These are phyloP conservation scores for Cyclargus thomasi DNA, from an alignment of 1,140 invertebrate species.

Conservation along the genomic window DNA sequence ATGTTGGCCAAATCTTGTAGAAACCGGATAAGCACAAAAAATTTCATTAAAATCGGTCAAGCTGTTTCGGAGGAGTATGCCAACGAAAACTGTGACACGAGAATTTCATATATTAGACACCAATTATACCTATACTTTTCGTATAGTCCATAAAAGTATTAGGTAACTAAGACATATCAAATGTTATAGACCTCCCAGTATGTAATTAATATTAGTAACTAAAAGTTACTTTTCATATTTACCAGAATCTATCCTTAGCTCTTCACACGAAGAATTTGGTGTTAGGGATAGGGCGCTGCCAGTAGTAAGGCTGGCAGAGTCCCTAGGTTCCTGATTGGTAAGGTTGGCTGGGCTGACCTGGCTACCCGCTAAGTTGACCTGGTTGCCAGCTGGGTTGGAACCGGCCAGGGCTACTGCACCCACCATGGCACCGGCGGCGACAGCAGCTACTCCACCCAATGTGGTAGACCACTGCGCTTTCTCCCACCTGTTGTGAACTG, in stretches of 20 bases:
- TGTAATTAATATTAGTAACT: too few species aligned
- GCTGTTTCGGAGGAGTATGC: too few species aligned
- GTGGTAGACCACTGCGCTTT: slow-evolving; percentile 61
- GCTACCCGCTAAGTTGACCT: slow-evolving; percentile 21
- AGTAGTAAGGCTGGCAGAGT: slow-evolving; percentile 59
- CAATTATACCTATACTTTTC: too few species aligned
- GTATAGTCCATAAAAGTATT: too few species aligned
- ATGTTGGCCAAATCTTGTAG: too few species aligned
- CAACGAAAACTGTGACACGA: too few species aligned
- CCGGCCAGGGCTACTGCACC: slow-evolving; percentile 56
- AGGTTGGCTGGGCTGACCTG: slow-evolving; percentile 35
- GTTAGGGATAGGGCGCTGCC: slow-evolving; percentile 57
- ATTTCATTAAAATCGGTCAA: too few species aligned
- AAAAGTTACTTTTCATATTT: slow-evolving; percentile 11
- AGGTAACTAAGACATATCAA: too few species aligned
- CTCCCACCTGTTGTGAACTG: slow-evolving; percentile 48
- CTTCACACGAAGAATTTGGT: slow-evolving; percentile 64
- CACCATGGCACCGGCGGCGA: slow-evolving; percentile 59
- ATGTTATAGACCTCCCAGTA: too few species aligned
- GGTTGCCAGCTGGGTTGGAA: slow-evolving; percentile 31
- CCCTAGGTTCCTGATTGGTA: slow-evolving; percentile 44
- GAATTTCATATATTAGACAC: too few species aligned
- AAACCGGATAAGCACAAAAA: too few species aligned
- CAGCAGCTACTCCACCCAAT: slow-evolving; percentile 52
- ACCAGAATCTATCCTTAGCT: slow-evolving; percentile 56